These are phyloP conservation scores for Rostratula benghalensis DNA, from an alignment of 2,113 vertebrate species.

Conservation along the genomic window DNA sequence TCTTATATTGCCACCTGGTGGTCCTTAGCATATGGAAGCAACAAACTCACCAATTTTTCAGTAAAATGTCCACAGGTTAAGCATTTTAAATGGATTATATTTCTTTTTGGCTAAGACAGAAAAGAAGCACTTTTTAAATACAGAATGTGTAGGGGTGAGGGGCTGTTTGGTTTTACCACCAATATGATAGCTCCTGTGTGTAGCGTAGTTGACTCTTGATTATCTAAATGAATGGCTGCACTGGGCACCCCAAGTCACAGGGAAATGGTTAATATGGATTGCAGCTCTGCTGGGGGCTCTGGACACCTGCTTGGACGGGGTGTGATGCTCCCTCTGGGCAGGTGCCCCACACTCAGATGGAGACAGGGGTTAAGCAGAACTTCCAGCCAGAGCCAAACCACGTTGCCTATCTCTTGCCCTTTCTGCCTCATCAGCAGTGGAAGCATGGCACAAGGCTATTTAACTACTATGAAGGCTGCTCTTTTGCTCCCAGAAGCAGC, in stretches of 20 bases:
- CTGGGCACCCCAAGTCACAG: no score
- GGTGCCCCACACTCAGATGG: fast-evolving
- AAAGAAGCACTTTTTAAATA: background rate
- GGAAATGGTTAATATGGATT: background rate
- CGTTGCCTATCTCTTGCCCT: background rate
- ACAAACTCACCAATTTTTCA: background rate
- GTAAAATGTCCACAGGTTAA: background rate
- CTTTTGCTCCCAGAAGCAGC: background rate
- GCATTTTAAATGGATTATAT: background rate
- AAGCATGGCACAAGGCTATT: fast-evolving
- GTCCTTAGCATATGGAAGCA: background rate
- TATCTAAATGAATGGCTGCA: background rate
- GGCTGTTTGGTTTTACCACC: background rate
- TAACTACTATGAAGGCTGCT: no score
- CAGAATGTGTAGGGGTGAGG: background rate
- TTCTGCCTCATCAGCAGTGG: background rate
- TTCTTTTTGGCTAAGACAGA: background rate
- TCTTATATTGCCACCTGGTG: conserved; percentile 62
- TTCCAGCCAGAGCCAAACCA: background rate
- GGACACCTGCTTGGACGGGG: background rate
- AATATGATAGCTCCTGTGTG: fast-evolving
- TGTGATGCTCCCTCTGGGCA: background rate
- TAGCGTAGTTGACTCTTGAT: background rate
- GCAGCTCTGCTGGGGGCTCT: background rate
- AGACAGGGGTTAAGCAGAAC: background rate